Conservation (phyloP, 2,797 vertebrate species). For the Macroramphosus scolopax region DNA sequence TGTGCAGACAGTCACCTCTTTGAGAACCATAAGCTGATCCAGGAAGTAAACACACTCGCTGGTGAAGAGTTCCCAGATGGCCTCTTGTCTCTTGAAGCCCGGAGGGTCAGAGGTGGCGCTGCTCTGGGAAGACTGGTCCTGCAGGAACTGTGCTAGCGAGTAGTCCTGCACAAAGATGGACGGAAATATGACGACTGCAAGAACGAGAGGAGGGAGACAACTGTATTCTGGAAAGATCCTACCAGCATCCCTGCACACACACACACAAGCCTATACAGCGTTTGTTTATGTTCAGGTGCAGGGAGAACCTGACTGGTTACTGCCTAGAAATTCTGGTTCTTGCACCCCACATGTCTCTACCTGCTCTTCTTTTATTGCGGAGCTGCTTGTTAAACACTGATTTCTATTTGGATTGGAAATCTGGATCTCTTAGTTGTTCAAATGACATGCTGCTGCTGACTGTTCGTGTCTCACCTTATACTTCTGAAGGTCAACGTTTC, state of each 20-base stretch:
- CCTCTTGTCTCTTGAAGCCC: conserved; percentile 79
- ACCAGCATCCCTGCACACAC: conserved; percentile 1
- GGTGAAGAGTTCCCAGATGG: conserved; percentile 90
- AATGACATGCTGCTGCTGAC: conserved; percentile 8
- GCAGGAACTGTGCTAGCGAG: conserved; percentile 83
- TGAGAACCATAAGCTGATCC: conserved; percentile 91
- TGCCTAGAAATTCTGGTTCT: conserved; percentile 37
- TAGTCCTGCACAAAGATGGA: conserved; percentile 70
- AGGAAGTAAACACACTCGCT: conserved; percentile 93
- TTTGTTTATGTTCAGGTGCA: conserved; percentile 35
- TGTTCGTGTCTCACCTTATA: conserved; percentile 72
- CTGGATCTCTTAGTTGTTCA: conserved; percentile 30
- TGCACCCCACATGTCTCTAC: too few species aligned
- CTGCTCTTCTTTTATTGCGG: conserved; percentile 10
- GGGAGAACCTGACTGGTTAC: conserved; percentile 12
- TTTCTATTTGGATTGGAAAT: conserved; percentile 59
- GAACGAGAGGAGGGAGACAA: neutral
- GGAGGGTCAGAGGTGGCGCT: conserved; percentile 51
- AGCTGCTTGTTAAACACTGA: conserved; percentile 26
- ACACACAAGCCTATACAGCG: conserved; percentile 10
- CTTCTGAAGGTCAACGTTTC: conserved; percentile 76
- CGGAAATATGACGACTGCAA: neutral
- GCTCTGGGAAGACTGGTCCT: conserved; percentile 67
- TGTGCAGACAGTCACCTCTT: conserved; percentile 78
- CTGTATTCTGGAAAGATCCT: neutral